Evolutionary conservation across 92 coral and sea anemone species (phyloP).

Genomic region (Epizoanthus illoricatus): DNA sequence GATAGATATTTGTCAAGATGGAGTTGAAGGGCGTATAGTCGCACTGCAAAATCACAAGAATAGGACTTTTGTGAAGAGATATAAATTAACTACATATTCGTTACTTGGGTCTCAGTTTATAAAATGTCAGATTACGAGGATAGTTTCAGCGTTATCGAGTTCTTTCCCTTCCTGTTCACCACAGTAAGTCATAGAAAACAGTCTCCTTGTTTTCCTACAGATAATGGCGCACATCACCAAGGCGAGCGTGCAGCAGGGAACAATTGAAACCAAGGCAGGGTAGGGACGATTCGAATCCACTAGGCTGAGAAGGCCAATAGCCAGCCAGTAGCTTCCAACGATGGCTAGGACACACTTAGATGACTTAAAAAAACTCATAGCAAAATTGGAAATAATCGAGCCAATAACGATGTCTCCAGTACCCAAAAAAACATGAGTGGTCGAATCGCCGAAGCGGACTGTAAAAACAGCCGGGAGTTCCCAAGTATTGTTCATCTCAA

Average conservation of each 20-base stretch:
- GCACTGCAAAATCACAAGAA: too few species aligned
- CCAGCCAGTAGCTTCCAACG: constrained; percentile 83
- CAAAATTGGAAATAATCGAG: constrained; percentile 85
- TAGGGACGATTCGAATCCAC: constrained; percentile 84
- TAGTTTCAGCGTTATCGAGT: constrained; percentile 42
- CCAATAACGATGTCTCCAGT: constrained; percentile 96
- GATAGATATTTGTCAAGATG: too few species aligned
- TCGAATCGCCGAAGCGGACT: constrained; percentile 82
- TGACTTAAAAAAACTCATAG: constrained; percentile 91
- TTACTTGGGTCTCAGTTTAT: neutral
- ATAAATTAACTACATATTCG: too few species aligned
- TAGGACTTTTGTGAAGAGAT: too few species aligned
- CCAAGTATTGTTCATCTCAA: constrained; percentile 92
- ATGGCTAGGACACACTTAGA: constrained; percentile 75
- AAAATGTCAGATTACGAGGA: constrained; percentile 54
- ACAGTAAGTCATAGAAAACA: constrained; percentile 68
- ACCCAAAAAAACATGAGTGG: constrained; percentile 89
- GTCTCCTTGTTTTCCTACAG: constrained; percentile 80
- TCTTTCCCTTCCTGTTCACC: constrained; percentile 25
- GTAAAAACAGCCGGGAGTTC: constrained; percentile 94
- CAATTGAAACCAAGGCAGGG: constrained; percentile 91
- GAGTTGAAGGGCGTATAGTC: too few species aligned
- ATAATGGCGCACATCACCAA: constrained; percentile 77
- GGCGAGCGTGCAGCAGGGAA: constrained; percentile 83
- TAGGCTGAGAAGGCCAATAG: constrained; percentile 81